phyloP scores from a whole-genome alignment of 2,113 vertebrate species.

The Mustela lutreola region DNA sequence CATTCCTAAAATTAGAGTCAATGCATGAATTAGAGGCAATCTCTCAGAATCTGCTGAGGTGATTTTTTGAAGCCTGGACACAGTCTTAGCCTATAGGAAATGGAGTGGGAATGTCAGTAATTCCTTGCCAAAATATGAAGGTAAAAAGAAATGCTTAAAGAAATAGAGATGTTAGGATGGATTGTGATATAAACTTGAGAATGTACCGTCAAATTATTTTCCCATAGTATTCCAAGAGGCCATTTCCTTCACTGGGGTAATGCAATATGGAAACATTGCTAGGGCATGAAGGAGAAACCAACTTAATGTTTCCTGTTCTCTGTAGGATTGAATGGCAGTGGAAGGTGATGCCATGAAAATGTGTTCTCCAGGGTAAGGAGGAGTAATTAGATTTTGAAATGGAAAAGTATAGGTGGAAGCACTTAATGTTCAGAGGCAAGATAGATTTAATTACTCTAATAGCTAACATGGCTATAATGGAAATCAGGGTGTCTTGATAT shows the following conservation, averaged over 20 bases:
- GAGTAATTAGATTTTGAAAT: background rate
- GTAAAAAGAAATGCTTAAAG: background rate
- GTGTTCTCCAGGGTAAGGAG: background rate
- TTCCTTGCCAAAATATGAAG: background rate
- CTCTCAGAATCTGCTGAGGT: background rate
- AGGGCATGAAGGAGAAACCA: background rate
- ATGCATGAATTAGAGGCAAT: background rate
- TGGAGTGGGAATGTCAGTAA: background rate
- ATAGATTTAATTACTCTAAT: background rate
- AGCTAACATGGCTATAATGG: background rate
- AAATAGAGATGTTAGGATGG: background rate
- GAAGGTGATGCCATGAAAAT: background rate
- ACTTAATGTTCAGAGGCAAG: background rate
- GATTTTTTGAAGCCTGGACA: background rate
- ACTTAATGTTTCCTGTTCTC: background rate
- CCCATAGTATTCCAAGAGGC: background rate
- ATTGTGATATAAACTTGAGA: background rate
- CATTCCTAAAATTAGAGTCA: background rate
- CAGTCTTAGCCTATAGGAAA: background rate
- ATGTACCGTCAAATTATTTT: background rate
- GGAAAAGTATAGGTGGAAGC: background rate
- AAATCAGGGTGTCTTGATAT: background rate
- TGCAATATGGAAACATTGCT: background rate
- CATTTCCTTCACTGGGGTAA: background rate
- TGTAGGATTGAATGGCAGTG: background rate